Base-by-base conservation (phyloP, 2,888 invertebrate genomes). In the Cheilosia urbana region DNA sequence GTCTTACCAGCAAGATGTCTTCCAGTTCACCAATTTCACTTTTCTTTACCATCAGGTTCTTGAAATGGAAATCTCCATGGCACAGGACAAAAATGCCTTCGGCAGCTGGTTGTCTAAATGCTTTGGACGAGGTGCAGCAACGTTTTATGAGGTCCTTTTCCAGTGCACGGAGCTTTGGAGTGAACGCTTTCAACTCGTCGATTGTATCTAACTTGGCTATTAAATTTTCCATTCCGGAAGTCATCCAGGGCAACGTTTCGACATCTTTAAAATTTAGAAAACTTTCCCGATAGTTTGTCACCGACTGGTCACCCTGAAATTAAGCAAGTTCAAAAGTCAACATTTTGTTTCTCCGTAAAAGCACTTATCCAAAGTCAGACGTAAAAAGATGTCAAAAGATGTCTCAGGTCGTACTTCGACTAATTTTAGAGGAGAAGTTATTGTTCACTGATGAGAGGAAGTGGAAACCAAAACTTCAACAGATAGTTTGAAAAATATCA, bases 1-100 rank as follows among this genome's bases (percentile, higher is more conserved):
- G 2, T 5, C n/a, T n/a, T 66, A 87, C 49, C n/a, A 90, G 68
- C 89, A 90, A 87, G 9, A 88, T 87, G 21, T 90, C 90, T 30
- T 87, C 76, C 0, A 89, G 19, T 4, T 63, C 30, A 2, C 73
- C 88, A 4, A 30, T 73, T 0, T 34, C 27, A 5, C 37, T 83
- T 24, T 30, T 55, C 17, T 89, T 90, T 17, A 90, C 89, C 91
- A 91, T 90, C 51, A 91, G 65, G 42, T 91, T 91, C 37, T 88
- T 89, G 6, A 84, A 40, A 62, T 91, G 90, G 40, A 91, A 89
- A 66, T 91, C 90, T 0, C 91, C 90, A 65, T 91, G 90, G 53
- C 88, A 88, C 1, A 91, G 87, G 0, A 89, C 90, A 21, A 88
- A 89, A 30, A 78, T 47, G 4, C 62, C 69, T 11, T 45, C 19